Base-by-base conservation (phyloP, 1,140 invertebrate species). In the Liolophura sinensis region DNA sequence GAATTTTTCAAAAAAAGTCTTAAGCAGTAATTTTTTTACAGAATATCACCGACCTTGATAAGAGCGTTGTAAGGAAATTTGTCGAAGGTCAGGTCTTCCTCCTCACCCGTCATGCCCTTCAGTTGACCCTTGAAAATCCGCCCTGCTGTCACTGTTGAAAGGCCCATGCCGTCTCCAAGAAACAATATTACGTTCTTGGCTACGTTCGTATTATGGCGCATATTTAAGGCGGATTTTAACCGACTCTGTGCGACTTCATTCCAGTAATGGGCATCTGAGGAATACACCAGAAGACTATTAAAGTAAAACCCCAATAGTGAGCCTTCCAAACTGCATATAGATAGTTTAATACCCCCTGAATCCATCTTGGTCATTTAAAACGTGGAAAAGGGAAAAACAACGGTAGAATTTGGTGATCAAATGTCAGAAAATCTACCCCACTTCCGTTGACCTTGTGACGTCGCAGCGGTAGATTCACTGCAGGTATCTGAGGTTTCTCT, bases 141-240 rank as follows among this genome's bases (percentile, higher is more conserved):
- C 0, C 92, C 89, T 0, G 95, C 93, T 0, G 94, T 95, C 22
- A 95, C 88, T 0, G 95, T 96, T 47, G 93, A 90, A 0, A 93
- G 88, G 9, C 95, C 94, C 95, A 98, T 97, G 0, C 96, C 95
- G 78, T 97, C 95, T 0, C 95, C 96, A 15, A 97, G 85, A 77
- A 97, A 97, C 0, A 97, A 69, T 25, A 97, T 93, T 0, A 96
- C 90, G 82, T 97, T 97, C 81, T 92, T 94, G 0, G 95, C 95
- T 0, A 72, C 54, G 49, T 73, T 71, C 14, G 27, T 68, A 61
- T 77, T 78, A 0, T 46, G 60, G 27, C 67, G 55, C 16, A 50
- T 54, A 20, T 68, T 51, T 18, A 71, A 56, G 1, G 69, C 62
- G 24, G 50, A 49, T 48, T 63, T 56, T 0, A 74, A 48, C 24